These are phyloP conservation scores for Leptatherina wallacei DNA, from an alignment of 2,797 vertebrate genomes.

Conservation along the genomic window DNA sequence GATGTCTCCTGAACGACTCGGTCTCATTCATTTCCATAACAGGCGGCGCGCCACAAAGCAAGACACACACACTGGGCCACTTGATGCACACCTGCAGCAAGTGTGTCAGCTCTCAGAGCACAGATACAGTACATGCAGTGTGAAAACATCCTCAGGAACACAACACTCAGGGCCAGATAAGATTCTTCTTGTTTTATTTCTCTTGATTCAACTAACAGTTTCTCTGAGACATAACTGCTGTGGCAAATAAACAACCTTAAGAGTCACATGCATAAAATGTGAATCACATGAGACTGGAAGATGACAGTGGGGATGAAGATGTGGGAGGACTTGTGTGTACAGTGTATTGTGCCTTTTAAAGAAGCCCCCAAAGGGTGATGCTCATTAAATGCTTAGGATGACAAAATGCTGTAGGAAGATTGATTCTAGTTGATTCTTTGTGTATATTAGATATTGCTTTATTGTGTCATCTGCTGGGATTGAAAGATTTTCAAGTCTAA, in stretches of 20 bases:
- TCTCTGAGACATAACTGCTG: constrained; percentile 80
- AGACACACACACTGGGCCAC: neutral
- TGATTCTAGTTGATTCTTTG: constrained; percentile 25
- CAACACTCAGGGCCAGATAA: constrained; percentile 38
- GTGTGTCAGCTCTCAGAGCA: neutral
- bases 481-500: constrained; percentile 3
- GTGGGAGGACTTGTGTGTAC: constrained; percentile 54
- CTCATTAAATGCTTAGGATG: constrained; percentile 46
- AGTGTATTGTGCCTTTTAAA: constrained; percentile 72
- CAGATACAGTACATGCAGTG: neutral
- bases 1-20: neutral
- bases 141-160: constrained; percentile 24
- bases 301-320: constrained; percentile 61
- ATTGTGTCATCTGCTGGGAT: constrained; percentile 32
- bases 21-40: neutral
- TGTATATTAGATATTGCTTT: constrained; percentile 57
- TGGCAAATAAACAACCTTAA: constrained; percentile 83
- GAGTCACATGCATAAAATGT: constrained; percentile 86
- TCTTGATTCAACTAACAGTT: constrained; percentile 80
- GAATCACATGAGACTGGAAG: constrained; percentile 70
- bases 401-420: constrained; percentile 14
- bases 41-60: neutral
- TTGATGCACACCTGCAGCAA: constrained; percentile 2
- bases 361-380: constrained; percentile 56
- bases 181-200: constrained; percentile 75